Evolutionary conservation across 30 jellyfish, hydroid and myxozoan genomes (phyloP), one percentile per base, ranked within the genome.

Genomic region (Hydractinia echinata): DNA sequence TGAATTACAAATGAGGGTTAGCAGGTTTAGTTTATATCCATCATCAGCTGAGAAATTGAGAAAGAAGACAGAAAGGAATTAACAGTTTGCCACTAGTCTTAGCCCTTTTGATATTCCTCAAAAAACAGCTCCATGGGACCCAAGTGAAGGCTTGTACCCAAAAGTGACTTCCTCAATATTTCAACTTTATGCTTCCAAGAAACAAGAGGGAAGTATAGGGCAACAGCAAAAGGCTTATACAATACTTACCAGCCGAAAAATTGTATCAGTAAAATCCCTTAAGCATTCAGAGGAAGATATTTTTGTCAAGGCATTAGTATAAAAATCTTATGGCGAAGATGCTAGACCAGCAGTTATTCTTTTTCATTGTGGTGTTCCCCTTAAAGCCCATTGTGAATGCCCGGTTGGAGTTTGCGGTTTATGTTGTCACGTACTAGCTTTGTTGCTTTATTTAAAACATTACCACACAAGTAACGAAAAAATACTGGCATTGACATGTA

Each of bases 171-270:
- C 19, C 8, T 48, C 30, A 5, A 72, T 72, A 10, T 72, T 72
- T 54, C 10, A 5, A 21, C 10, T 7, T 21, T 53, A 54, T 77
- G 55, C 73, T n/a, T 77, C 85, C 44, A 52, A 53, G 55, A 77
- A 77, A 55, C 61, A 82, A 77, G 4, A 77, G 60, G 85, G 77
- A 30, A 4, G 79, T 55, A 44, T 53, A 49, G 77, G 54, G 18
- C 85, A 77, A 62, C 85, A 77, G 60, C 76, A 77, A 77, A 77
- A 77, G 60, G 85, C 77, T 54, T 77, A 77, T 66, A 51, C 21
- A 10, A 80, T 80, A 10, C 52, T 80, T 5, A 52, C 61, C 53
- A 80, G 87, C 87, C 64, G 71, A 50, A 80, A 58, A 80, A 66
- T 66, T 66, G 84, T 21, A 8, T 52, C 52, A 21, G 87, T 80